A percentile compares a stretch with the other conserved stretches of the same genome.
Conservation (phyloP, 2,797 vertebrate genomes). For the Gouania willdenowi region DNA sequence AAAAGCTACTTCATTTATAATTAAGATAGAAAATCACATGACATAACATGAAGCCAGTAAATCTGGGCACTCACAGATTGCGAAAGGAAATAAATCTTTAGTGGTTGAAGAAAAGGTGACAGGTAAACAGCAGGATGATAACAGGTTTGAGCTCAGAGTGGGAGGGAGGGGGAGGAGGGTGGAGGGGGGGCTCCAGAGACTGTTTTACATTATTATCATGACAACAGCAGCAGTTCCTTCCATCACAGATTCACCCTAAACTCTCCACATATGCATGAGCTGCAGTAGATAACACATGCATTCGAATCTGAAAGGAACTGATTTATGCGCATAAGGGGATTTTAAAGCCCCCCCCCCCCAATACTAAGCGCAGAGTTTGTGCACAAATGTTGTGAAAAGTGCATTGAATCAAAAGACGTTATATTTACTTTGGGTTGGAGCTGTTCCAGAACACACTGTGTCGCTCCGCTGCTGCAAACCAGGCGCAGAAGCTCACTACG, state of each 20-base stretch:
- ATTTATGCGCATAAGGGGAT: not conserved
- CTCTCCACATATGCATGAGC: conserved; percentile 43
- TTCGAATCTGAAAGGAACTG: not conserved
- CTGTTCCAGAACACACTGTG: conserved; percentile 81
- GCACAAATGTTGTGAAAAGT: not conserved
- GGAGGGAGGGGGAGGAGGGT: not conserved
- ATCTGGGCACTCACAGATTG: conserved; percentile 24
- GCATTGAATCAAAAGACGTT: not conserved
- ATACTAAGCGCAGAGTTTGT: not conserved
- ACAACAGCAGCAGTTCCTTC: conserved; percentile 38
- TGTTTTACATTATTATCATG: conserved; percentile 62
- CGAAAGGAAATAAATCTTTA: conserved; percentile 38
- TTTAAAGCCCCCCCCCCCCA: not conserved
- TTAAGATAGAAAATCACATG: too few relatives aligned
- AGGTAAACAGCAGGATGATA: conserved; percentile 51
- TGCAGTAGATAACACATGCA: conserved; percentile 1
- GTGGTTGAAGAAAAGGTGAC: conserved; percentile 34
- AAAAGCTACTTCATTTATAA: too few relatives aligned
- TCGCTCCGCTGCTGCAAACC: conserved; percentile 67
- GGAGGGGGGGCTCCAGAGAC: conserved; percentile 1
- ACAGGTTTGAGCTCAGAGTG: conserved; percentile 19
- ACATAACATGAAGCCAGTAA: conserved; percentile 18
- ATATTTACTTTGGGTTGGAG: conserved; percentile 74
- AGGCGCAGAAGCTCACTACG: conserved; percentile 59
- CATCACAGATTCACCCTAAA: conserved; percentile 38